Base-by-base conservation (phyloP, 2,113 vertebrate genomes). In the Gallinago undulata region DNA sequence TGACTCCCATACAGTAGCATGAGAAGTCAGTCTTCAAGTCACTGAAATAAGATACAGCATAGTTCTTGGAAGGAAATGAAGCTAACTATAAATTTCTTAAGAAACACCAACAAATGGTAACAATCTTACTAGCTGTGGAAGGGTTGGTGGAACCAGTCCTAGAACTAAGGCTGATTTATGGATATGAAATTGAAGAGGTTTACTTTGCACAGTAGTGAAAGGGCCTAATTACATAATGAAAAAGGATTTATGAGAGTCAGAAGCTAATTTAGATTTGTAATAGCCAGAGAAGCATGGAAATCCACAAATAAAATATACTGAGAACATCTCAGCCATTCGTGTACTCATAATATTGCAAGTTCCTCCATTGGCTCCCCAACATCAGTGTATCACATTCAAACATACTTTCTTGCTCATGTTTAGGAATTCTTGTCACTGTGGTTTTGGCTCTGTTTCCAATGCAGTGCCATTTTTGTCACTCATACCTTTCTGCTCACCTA, bases 21-120 rank as follows among this genome's bases (percentile, higher is more conserved):
- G 37, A 66, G 31, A 90, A 23, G 56, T 87, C 78, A 70, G 43
- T 50, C 41, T 66, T 63, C 84, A 83, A 77, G 45, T 96, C 84
- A 66, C 25, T 56, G 72, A 66, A 81, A 81, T 19, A 84, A 91
- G 41, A 80, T 47, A 86, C 31, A 55, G 51, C 75, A 37, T 41
- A 82, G 28, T 93, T 96, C 62, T 96, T 94, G 82, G 88, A 96
- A 97, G 87, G 66, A 80, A 94, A 77, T 83, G 48, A 96, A 93
- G 22, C n/a, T 80, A 50, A 95, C 78, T 74, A 94, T 53, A 87
- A 78, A 73, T 84, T 90, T 96, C 69, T 77, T 77, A 95, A 96
- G 94, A 70, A 94, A 86, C 33, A 73, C 11, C 14, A 92, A 31
- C 57, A 94, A 96, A 90, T 90, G 50, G 73, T 69, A 91, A 77